Evolutionary conservation across 2,113 vertebrate species (phyloP).

Genomic region (Pelecanoides urinatrix): DNA sequence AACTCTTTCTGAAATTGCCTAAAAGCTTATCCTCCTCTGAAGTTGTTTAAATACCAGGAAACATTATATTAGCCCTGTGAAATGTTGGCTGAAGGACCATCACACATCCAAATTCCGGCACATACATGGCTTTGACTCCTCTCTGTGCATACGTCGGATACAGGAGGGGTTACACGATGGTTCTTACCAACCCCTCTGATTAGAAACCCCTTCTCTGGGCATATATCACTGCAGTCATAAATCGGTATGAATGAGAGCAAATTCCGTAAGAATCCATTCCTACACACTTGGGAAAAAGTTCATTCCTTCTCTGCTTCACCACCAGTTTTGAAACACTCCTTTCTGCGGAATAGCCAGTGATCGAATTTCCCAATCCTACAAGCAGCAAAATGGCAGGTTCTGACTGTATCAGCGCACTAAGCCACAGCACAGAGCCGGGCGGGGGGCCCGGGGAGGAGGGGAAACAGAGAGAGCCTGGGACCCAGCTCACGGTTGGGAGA

Average conservation of each 20-base stretch:
- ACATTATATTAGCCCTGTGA: not conserved
- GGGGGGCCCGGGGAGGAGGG: too few species aligned
- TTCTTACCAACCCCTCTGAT: not conserved
- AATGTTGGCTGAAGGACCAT: not conserved
- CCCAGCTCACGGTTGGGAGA: not conserved
- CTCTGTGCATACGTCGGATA: not conserved
- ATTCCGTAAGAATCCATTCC: not conserved
- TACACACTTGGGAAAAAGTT: not conserved
- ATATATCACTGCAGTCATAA: not conserved
- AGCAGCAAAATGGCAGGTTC: not conserved
- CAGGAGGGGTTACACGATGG: not conserved
- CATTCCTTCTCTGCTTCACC: not conserved
- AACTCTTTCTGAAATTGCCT: not conserved
- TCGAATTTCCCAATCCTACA: not conserved
- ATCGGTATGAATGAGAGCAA: not conserved
- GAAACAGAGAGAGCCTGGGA: not conserved
- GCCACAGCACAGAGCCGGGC: not conserved
- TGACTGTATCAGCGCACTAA: not conserved
- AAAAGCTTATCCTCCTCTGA: not conserved
- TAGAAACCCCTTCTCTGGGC: not conserved
- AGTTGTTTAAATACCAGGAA: not conserved
- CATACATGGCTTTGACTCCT: not conserved
- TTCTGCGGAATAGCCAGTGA: not conserved
- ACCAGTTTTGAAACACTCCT: not conserved
- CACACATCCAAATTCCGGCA: accelerated